Evolutionary conservation across 1,140 invertebrate genomes (phyloP).

Genomic region (Armadillidium nasatum): DNA sequence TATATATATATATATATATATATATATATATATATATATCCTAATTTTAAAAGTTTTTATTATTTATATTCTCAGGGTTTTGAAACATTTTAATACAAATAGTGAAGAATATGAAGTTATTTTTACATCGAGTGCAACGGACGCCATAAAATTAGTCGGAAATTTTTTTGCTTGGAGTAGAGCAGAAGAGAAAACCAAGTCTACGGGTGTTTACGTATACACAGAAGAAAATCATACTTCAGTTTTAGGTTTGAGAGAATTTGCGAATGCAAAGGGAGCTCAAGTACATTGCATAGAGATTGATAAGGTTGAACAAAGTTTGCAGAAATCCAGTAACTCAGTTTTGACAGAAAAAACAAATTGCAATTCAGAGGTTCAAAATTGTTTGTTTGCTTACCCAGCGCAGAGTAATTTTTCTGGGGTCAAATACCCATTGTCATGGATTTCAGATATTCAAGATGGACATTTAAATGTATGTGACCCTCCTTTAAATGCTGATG

Average conservation of each 20-base stretch:
- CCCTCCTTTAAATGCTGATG: conserved; percentile 17
- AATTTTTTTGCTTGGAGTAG: conserved; percentile 50
- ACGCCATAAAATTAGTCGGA: conserved; percentile 52
- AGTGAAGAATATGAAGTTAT: conserved; percentile 53
- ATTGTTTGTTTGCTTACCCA: conserved; percentile 75
- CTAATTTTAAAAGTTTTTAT: not conserved
- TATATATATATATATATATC: too few relatives aligned
- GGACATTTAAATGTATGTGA: conserved; percentile 53
- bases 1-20: too few relatives aligned
- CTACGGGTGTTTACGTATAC: conserved; percentile 48
- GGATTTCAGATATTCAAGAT: conserved; percentile 63
- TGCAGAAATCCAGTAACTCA: not conserved
- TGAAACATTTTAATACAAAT: conserved; percentile 51
- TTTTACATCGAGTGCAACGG: conserved; percentile 54
- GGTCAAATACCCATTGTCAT: conserved; percentile 73
- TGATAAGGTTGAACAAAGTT: conserved; percentile 29
- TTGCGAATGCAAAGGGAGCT: conserved; percentile 44
- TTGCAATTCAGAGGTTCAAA: not conserved
- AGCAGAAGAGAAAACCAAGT: not conserved
- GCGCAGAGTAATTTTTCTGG: conserved; percentile 95
- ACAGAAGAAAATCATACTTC: conserved; percentile 56
- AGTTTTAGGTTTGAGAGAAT: conserved; percentile 54
- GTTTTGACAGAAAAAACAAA: not conserved
- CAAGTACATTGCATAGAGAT: conserved; percentile 46
- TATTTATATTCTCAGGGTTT: conserved; percentile 48